phyloP scores from a whole-genome alignment of 2,797 vertebrate species.

The Acipenser ruthenus region DNA sequence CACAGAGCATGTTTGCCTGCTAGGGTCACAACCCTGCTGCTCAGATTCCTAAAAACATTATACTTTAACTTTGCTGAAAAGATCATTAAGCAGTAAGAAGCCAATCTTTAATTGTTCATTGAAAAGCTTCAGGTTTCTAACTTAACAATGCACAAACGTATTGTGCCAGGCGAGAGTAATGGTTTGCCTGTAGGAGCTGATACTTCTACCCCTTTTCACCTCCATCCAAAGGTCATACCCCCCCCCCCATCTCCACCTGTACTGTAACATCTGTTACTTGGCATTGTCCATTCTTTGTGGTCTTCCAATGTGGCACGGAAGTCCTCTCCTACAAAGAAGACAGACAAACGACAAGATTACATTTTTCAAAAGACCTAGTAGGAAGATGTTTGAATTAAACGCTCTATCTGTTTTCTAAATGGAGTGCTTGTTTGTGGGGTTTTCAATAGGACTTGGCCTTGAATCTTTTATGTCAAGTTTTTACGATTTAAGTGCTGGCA shows the following conservation, averaged over 20 bases:
- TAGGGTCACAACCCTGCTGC: too few species aligned
- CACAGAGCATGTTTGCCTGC: too few species aligned
- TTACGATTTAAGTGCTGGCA: slow-evolving; percentile 72
- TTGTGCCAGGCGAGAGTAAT: too few species aligned
- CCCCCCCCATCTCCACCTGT: slow-evolving; percentile 44
- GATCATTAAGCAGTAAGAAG: too few species aligned
- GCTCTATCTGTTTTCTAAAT: slow-evolving; percentile 59
- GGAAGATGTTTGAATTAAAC: slow-evolving; percentile 64
- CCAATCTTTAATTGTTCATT: too few species aligned
- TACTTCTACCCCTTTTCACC: slow-evolving; percentile 11
- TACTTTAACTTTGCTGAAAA: too few species aligned
- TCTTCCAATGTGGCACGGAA: slow-evolving; percentile 30
- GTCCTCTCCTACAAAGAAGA: slow-evolving; percentile 50
- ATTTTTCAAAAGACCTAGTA: slow-evolving; percentile 51
- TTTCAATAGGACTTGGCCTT: slow-evolving; percentile 68
- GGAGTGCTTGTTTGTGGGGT: slow-evolving; percentile 57
- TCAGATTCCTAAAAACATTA: too few species aligned
- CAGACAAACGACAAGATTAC: slow-evolving; percentile 38
- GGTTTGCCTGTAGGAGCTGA: too few species aligned
- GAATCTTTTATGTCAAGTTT: slow-evolving; percentile 72
- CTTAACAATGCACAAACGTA: too few species aligned
- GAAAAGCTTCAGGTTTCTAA: too few species aligned
- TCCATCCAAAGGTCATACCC: slow-evolving; percentile 47
- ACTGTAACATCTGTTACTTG: slow-evolving; percentile 39
- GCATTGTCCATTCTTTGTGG: slow-evolving; percentile 55